Evolutionary conservation across 2,888 invertebrate genomes (phyloP).

Genomic region (Octodonta nipae): DNA sequence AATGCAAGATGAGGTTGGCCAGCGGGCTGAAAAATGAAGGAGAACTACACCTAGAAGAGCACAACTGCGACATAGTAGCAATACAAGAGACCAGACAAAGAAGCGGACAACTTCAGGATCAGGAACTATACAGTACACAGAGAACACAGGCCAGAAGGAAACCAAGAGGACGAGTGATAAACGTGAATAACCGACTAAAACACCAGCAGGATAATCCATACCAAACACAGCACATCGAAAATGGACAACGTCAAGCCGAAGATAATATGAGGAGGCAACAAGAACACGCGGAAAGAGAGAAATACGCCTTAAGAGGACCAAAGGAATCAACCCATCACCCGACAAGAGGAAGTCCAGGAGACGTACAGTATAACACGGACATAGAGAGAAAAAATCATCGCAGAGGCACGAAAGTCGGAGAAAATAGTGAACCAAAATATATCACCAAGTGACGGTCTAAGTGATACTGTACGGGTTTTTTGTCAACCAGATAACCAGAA

Average conservation of each 20-base stretch:
- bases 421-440: too few relatives aligned
- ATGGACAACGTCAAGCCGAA: background rate
- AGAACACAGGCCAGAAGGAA: background rate
- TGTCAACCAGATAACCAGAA: too few relatives aligned
- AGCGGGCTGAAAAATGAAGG: too few relatives aligned
- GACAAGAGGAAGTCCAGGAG: too few relatives aligned
- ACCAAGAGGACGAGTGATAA: background rate
- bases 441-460: too few relatives aligned
- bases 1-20: slow-evolving; percentile 1
- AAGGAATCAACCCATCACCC: background rate
- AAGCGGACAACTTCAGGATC: background rate
- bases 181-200: background rate
- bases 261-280: background rate
- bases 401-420: too few relatives aligned
- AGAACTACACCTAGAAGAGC: background rate
- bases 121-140: background rate
- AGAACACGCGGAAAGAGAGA: slow-evolving; percentile 1
- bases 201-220: background rate
- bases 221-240: background rate
- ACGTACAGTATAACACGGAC: too few relatives aligned
- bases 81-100: background rate
- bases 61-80: background rate
- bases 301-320: background rate
- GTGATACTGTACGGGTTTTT: too few relatives aligned
- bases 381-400: too few relatives aligned